Percentiles rank a stretch among this genome's conserved stretches.
Evolutionary conservation across 2,888 invertebrate genomes (phyloP).

Genomic region (Pyrrhosoma nymphula): DNA sequence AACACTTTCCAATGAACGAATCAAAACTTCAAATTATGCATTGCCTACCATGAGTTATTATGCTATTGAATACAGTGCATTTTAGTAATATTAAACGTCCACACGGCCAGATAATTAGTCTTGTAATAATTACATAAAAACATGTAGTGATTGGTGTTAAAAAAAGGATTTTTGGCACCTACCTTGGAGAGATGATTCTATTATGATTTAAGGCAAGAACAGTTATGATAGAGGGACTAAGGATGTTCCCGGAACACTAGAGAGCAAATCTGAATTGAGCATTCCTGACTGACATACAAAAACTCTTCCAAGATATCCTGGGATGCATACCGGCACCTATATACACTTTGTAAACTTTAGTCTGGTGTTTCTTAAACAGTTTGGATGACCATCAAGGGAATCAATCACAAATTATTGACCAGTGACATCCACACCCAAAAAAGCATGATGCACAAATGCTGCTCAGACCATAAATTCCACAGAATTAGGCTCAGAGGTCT

Average conservation of each 20-base stretch:
- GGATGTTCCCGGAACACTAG: background rate
- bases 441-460: slow-evolving; percentile 16
- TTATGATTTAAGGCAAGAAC: background rate
- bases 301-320: background rate
- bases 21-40: background rate
- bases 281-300: slow-evolving; percentile 5
- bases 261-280: background rate
- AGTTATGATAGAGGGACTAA: background rate
- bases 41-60: background rate
- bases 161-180: background rate
- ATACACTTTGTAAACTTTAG: background rate
- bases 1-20: background rate
- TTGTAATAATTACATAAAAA: background rate
- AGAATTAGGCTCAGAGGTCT: slow-evolving; percentile 14
- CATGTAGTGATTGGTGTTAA: background rate
- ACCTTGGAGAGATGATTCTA: background rate
- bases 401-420: slow-evolving; percentile 36
- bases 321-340: background rate
- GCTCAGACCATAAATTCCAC: background rate
- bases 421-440: slow-evolving; percentile 5
- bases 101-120: background rate
- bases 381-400: background rate
- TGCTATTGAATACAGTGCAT: background rate
- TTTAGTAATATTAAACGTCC: background rate
- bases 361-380: background rate